phyloP scores from a whole-genome alignment of 2,888 invertebrate genomes.

The Lampropteryx suffumata region DNA sequence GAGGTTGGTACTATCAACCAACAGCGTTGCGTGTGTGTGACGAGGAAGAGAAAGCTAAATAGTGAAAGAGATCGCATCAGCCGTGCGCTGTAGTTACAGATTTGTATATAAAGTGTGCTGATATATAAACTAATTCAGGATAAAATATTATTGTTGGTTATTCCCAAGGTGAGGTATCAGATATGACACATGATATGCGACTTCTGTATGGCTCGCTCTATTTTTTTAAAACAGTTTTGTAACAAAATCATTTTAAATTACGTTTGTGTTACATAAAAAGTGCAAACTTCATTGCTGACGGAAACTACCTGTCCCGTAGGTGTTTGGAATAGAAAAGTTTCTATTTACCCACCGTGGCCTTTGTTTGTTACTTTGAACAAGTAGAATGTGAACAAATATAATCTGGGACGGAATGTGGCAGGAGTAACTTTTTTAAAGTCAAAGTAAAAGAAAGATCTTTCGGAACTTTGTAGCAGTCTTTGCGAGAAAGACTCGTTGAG shows the following conservation, averaged over 20 bases:
- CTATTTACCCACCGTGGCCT: conserved; percentile 20
- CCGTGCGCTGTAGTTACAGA: too few relatives aligned
- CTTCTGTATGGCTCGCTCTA: too few relatives aligned
- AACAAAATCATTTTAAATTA: neutral
- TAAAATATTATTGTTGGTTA: too few relatives aligned
- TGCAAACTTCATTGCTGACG: conserved; percentile 27
- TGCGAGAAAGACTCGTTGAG: neutral
- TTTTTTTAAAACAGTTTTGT: neutral
- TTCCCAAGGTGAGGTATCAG: too few relatives aligned
- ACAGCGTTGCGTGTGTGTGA: too few relatives aligned
- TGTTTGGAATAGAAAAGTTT: conserved; percentile 29
- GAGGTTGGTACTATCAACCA: too few relatives aligned
- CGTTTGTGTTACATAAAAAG: conserved; percentile 20
- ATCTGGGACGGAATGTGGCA: conserved; percentile 4
- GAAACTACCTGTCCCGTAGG: conserved; percentile 25
- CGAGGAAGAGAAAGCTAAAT: too few relatives aligned
- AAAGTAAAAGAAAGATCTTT: conserved; percentile 5
- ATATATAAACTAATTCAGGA: too few relatives aligned
- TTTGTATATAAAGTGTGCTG: too few relatives aligned
- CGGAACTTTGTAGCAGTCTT: neutral
- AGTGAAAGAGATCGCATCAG: too few relatives aligned
- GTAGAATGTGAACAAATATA: conserved; percentile 14
- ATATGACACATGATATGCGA: too few relatives aligned
- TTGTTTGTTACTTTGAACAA: conserved; percentile 21
- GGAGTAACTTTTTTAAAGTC: conserved; percentile 10